Percentiles rank a stretch among this genome's conserved stretches.
These are phyloP conservation scores for Neosalanx taihuensis DNA, from an alignment of 2,797 vertebrate species.

Conservation along the genomic window DNA sequence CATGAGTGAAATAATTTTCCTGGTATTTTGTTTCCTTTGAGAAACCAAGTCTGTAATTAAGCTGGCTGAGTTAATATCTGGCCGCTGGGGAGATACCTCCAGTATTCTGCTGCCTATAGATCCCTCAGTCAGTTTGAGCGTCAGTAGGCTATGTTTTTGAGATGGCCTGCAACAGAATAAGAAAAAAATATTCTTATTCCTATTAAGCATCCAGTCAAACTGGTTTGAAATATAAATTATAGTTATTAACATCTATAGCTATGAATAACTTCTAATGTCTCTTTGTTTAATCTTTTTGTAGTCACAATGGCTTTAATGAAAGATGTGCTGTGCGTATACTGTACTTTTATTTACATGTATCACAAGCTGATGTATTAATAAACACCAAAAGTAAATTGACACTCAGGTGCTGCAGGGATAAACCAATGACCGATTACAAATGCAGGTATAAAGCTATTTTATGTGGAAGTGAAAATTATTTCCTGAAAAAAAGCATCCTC, in stretches of 20 bases:
- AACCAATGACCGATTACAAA: not conserved
- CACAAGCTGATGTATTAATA: not conserved
- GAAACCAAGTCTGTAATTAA: constrained; percentile 71
- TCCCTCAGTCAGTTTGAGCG: constrained; percentile 27
- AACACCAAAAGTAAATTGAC: not conserved
- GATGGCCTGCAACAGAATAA: constrained; percentile 2
- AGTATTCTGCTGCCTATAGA: no score
- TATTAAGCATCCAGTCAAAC: not conserved
- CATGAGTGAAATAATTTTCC: constrained; percentile 69
- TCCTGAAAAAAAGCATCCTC: constrained; percentile 65
- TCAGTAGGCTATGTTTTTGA: not conserved
- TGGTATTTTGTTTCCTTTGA: constrained; percentile 42
- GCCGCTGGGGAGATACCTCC: constrained; percentile 49
- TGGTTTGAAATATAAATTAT: no score
- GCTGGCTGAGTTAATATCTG: constrained; percentile 62
- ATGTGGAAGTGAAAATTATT: constrained; percentile 65
- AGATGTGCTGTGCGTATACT: not conserved
- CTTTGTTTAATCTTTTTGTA: not conserved
- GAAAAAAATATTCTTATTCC: no score
- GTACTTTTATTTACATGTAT: not conserved
- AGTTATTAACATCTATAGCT: no score
- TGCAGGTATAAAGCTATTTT: not conserved
- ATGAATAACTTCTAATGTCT: no score
- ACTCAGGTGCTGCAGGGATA: not conserved
- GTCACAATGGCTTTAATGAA: not conserved